Percentiles rank a stretch among this genome's conserved stretches.
Evolutionary conservation across 1,140 invertebrate species (phyloP).

Genomic region (Oryctes rhinoceros): DNA sequence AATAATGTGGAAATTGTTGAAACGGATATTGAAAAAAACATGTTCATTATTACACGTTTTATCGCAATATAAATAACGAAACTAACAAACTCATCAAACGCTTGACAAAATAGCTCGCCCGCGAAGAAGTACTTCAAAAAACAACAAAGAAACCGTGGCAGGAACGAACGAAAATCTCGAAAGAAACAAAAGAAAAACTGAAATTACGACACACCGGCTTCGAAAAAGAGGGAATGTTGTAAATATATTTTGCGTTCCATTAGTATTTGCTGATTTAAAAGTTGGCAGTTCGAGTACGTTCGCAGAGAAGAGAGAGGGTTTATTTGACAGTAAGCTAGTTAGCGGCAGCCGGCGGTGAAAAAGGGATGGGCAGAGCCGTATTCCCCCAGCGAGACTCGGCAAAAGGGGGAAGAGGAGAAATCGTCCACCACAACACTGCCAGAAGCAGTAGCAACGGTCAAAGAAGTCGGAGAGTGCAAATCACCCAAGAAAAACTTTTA

Average conservation of each 20-base stretch:
- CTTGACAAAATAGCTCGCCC: no score
- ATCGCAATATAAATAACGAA: no score
- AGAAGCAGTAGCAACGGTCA: neutral
- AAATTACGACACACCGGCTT: no score
- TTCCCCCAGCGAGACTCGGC: neutral
- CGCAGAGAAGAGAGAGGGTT: neutral
- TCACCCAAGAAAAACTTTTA: conserved; percentile 49
- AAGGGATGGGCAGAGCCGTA: neutral
- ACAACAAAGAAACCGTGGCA: no score
- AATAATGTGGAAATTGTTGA: no score
- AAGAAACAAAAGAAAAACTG: no score
- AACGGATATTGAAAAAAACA: no score
- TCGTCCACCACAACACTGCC: neutral
- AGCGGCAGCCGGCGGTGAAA: conserved; percentile 13
- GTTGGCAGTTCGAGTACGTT: conserved; percentile 38
- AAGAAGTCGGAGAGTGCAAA: conserved; percentile 44
- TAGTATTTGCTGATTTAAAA: conserved; percentile 46
- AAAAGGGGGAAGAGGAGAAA: neutral
- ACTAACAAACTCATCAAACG: no score
- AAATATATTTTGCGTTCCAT: conserved; percentile 41
- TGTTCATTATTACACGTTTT: no score
- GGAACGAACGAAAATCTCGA: no score
- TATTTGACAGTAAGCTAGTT: conserved; percentile 50
- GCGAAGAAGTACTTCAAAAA: no score
- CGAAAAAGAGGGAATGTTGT: no score